phyloP scores from a whole-genome alignment of 1,140 invertebrate species.

The Agrilus planipennis region DNA sequence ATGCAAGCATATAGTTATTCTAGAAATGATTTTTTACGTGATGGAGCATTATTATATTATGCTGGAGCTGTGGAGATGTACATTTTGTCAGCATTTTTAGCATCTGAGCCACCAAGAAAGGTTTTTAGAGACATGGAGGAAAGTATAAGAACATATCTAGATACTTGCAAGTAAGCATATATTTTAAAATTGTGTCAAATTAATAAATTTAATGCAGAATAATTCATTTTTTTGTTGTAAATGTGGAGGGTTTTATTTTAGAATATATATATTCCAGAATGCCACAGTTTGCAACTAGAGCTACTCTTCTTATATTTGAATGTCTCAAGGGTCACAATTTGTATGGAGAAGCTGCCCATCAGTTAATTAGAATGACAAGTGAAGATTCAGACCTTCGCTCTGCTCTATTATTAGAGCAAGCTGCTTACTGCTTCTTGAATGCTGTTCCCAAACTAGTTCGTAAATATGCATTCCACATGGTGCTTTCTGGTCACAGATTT shows the following conservation, averaged over 20 bases:
- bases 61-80: slow-evolving; percentile 95
- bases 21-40: slow-evolving; percentile 91
- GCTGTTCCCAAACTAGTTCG: slow-evolving; percentile 63
- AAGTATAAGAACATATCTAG: slow-evolving; percentile 80
- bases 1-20: slow-evolving; percentile 91
- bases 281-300: slow-evolving; percentile 80
- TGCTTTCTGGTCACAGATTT: slow-evolving; percentile 85
- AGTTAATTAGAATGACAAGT: slow-evolving; percentile 88
- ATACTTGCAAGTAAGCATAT: slow-evolving; percentile 75
- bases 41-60: slow-evolving; percentile 94
- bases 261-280: slow-evolving; percentile 43
- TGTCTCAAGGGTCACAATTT: slow-evolving; percentile 65
- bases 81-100: slow-evolving; percentile 82
- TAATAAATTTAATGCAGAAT: too few species aligned
- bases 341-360: slow-evolving; percentile 81
- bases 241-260: background rate
- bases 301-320: slow-evolving; percentile 78
- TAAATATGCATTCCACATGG: slow-evolving; percentile 96
- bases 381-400: slow-evolving; percentile 87
- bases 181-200: too few species aligned
- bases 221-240: background rate
- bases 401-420: slow-evolving; percentile 88
- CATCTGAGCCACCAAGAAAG: slow-evolving; percentile 61
- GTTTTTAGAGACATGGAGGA: slow-evolving; percentile 88
- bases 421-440: slow-evolving; percentile 81